A percentile compares a stretch with the other conserved stretches of the same genome.
Evolutionary conservation across 2,888 invertebrate species (phyloP).

Genomic region (Barypeithes pellucidus): DNA sequence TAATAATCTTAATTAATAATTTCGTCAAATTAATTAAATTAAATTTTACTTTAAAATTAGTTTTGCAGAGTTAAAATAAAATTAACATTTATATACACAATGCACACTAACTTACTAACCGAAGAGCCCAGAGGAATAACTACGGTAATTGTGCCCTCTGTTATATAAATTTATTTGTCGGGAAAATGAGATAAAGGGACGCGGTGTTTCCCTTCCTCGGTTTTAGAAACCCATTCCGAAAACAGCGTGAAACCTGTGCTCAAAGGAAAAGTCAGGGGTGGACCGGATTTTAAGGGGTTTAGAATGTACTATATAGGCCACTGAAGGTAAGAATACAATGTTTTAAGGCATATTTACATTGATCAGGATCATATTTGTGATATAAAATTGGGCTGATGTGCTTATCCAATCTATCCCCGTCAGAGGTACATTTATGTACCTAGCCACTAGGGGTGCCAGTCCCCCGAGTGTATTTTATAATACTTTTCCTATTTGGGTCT

Average conservation of each 20-base stretch:
- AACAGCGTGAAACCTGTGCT: slow-evolving; percentile 26
- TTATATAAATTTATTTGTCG: slow-evolving; percentile 46
- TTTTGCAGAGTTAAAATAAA: not conserved
- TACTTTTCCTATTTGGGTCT: too few species aligned
- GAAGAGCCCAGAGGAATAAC: slow-evolving; percentile 24
- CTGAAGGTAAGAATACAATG: too few species aligned
- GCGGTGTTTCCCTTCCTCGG: slow-evolving; percentile 24
- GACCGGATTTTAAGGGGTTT: not conserved
- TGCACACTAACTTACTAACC: slow-evolving; percentile 21
- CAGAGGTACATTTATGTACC: too few species aligned
- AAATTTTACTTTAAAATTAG: slow-evolving; percentile 4
- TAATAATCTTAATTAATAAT: not conserved
- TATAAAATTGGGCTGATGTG: too few species aligned
- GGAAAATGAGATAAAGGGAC: slow-evolving; percentile 40
- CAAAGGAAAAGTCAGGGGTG: slow-evolving; percentile 19
- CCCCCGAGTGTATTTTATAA: too few species aligned
- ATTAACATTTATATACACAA: slow-evolving; percentile 20
- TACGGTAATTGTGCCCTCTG: slow-evolving; percentile 35
- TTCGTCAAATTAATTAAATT: not conserved
- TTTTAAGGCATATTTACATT: too few species aligned
- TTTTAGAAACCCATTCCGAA: slow-evolving; percentile 35
- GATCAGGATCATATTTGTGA: too few species aligned
- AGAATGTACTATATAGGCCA: not conserved
- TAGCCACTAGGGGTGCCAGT: too few species aligned
- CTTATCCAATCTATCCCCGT: too few species aligned